A percentile compares a stretch with the other conserved stretches of the same genome.
phyloP scores from a whole-genome alignment of 2,888 invertebrate genomes.

The Xestia rhomboidea region DNA sequence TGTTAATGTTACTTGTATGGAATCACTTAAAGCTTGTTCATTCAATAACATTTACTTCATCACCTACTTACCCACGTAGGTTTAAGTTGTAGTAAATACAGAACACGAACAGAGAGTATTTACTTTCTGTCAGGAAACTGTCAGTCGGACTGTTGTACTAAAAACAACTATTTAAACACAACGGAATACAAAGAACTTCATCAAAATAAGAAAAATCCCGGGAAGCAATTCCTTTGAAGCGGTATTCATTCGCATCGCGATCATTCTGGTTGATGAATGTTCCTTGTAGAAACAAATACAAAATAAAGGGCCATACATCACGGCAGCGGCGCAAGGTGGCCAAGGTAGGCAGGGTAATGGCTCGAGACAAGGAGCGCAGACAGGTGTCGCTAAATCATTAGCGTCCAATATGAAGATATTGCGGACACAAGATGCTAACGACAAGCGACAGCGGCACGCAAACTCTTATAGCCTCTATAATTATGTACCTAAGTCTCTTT shows the following conservation, averaged over 20 bases:
- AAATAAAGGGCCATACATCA: constrained; percentile 47
- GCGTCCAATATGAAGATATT: constrained; percentile 34
- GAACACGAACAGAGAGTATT: background rate
- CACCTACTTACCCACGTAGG: background rate
- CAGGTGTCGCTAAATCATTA: constrained; percentile 65
- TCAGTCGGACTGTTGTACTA: background rate
- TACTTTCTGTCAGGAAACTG: constrained; percentile 1
- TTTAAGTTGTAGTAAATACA: background rate
- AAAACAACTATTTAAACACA: constrained; percentile 3
- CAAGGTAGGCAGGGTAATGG: constrained; percentile 44
- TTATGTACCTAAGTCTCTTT: too few relatives aligned
- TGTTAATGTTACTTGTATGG: too few relatives aligned
- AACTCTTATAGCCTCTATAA: background rate
- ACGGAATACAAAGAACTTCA: background rate
- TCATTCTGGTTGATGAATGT: constrained; percentile 36
- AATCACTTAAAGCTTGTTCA: too few relatives aligned
- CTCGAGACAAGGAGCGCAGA: constrained; percentile 45
- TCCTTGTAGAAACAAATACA: constrained; percentile 31
- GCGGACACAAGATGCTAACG: constrained; percentile 5
- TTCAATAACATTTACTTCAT: constrained; percentile 6
- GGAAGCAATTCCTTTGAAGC: constrained; percentile 28
- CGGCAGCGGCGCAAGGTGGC: background rate
- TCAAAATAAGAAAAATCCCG: background rate
- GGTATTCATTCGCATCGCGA: constrained; percentile 23
- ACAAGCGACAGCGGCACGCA: background rate